These are phyloP conservation scores for Pedetes capensis DNA, from an alignment of 2,113 vertebrate species.

Conservation along the genomic window DNA sequence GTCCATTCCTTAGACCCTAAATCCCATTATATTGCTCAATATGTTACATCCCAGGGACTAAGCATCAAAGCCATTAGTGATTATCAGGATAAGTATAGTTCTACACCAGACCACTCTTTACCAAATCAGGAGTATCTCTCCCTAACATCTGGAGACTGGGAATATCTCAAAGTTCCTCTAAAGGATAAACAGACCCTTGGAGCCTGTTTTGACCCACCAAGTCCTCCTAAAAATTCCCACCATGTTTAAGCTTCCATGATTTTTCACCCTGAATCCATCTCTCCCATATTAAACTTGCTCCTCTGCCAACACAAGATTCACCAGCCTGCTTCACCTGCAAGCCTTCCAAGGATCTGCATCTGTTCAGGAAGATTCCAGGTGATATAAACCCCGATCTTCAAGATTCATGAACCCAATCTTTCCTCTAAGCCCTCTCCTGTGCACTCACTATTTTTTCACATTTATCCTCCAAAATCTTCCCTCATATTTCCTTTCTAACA, in stretches of 20 bases:
- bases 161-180: background rate
- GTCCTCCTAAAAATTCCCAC: background rate
- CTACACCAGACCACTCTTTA: background rate
- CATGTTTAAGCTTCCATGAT: background rate
- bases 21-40: background rate
- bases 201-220: background rate
- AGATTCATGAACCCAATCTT: background rate
- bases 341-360: background rate
- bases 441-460: background rate
- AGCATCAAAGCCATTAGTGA: background rate
- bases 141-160: background rate
- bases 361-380: background rate
- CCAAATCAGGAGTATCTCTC: background rate
- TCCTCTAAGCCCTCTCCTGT: background rate
- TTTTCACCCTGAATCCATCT: background rate
- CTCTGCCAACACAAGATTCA: too few species aligned
- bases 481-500: background rate
- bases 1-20: background rate
- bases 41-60: background rate
- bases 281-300: background rate
- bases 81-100: too few species aligned
- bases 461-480: background rate
- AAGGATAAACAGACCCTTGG: background rate
- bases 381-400: background rate
- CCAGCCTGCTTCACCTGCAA: background rate